Base-by-base conservation (phyloP, 2,113 vertebrate species). In the Mungos mungo region DNA sequence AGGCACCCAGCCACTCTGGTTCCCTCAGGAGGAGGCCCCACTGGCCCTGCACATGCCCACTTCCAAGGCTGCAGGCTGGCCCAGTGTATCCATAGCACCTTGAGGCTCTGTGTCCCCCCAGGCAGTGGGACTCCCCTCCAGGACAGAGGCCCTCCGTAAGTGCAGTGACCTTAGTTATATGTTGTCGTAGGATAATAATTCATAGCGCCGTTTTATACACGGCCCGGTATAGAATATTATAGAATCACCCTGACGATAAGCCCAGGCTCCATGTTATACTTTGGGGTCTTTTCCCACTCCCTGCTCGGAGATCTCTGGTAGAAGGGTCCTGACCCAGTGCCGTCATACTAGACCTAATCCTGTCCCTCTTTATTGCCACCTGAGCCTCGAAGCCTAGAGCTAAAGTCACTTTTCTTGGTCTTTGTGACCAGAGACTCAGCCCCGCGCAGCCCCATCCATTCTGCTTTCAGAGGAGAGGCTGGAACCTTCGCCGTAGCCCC, bases 51-150 rank as follows among this genome's bases (percentile, higher is more conserved):
- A 21, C 8, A 1, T n/a, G 31, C 2, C 10, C 4, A 1, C 47
- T 3, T 57, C 35, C 12, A 1, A 31, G 50, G 47, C 54, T 15
- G 9, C 38, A 19, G 57, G 60, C 60, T 33, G 2, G 3, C 33
- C 25, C 3, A 0, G 9, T 5, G 25, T 38, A 2, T 60, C 76
- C 47, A 2, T 3, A 9, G 18, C 6, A 11, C 29, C 7, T 15
- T 10, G 41, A 45, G 52, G 38, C 47, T 88, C 60, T 33, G 54
- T 45, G 5, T 15, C 29, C 27, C n/a, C 27, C 63, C 50, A 1
- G 2, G 1, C 66, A 41, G 38, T 7, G 19, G 66, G 54, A 54
- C 8, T 57, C 35, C 50, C 33, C 33, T 92, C 31, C 5, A 9
- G 52, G 79, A 15, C 76, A 68, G 4, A 69, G n/a, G 65, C 3